phyloP scores from a whole-genome alignment of 2,113 vertebrate species.

The Acanthisitta chloris region DNA sequence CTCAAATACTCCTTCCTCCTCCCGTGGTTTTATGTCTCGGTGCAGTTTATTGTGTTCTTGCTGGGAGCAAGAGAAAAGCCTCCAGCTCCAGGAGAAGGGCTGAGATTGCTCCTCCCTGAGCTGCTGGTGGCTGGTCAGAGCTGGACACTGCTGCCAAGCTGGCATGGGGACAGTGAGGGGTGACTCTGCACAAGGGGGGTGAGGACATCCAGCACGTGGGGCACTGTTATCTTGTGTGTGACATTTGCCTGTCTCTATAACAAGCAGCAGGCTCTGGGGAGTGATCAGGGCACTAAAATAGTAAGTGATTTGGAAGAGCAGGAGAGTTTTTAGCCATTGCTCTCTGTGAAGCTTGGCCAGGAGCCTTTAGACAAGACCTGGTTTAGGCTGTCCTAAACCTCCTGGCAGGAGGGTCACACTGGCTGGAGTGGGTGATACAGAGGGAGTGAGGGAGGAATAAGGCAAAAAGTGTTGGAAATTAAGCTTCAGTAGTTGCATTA shows the following conservation, averaged over 20 bases:
- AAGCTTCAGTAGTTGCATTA: neutral
- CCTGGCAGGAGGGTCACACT: neutral
- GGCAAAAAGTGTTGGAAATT: neutral
- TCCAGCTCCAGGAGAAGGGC: neutral
- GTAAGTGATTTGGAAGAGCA: neutral
- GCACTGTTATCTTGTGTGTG: neutral
- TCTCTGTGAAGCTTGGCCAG: neutral
- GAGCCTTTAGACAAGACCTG: neutral
- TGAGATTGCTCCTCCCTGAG: neutral
- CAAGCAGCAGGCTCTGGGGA: neutral
- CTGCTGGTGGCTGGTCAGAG: neutral
- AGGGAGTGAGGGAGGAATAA: neutral
- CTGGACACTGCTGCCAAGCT: too few species aligned
- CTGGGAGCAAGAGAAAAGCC: neutral
- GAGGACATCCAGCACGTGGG: neutral
- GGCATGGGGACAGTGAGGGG: neutral
- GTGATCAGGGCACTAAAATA: neutral
- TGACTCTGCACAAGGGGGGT: neutral
- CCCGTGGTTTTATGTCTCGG: neutral
- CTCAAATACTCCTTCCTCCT: neutral
- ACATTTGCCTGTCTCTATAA: neutral
- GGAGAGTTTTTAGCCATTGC: neutral
- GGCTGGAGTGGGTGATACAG: rapidly evolving
- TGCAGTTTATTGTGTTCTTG: neutral
- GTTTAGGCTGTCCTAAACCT: neutral